Conservation (phyloP, 2,888 invertebrate genomes). For the Heliconius aoede region DNA sequence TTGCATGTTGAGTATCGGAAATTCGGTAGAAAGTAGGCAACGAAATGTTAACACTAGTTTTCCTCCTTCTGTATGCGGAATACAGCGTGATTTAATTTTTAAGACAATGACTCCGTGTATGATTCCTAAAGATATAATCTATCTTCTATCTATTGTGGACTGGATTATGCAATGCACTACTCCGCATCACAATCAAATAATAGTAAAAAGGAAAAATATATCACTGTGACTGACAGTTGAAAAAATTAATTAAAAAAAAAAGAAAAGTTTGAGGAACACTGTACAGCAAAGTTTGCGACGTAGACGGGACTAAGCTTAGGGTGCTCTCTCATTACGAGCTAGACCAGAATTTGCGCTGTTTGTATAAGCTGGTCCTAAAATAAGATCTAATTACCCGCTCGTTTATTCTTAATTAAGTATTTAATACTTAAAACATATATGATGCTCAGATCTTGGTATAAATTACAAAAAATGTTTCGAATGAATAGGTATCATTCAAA, state of each 20-base stretch:
- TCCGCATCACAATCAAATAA: neutral
- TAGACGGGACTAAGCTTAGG: slow-evolving; percentile 58
- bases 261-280: slow-evolving; percentile 55
- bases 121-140: too few relatives aligned
- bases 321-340: slow-evolving; percentile 56
- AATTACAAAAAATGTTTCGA: too few relatives aligned
- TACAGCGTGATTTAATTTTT: too few relatives aligned
- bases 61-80: too few relatives aligned
- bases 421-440: slow-evolving; percentile 11
- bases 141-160: too few relatives aligned
- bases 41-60: too few relatives aligned
- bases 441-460: neutral
- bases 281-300: slow-evolving; percentile 54
- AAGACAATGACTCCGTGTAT: too few relatives aligned
- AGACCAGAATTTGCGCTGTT: slow-evolving; percentile 52
- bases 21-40: too few relatives aligned
- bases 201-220: neutral
- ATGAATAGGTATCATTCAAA: too few relatives aligned
- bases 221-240: neutral
- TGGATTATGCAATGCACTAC: too few relatives aligned
- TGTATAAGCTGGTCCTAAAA: slow-evolving; percentile 38
- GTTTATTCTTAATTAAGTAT: slow-evolving; percentile 19
- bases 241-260: too few relatives aligned
- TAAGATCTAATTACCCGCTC: slow-evolving; percentile 37
- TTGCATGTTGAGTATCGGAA: too few relatives aligned